These are phyloP conservation scores for Sturmia bella DNA, from an alignment of 2,888 invertebrate genomes.

Conservation along the genomic window DNA sequence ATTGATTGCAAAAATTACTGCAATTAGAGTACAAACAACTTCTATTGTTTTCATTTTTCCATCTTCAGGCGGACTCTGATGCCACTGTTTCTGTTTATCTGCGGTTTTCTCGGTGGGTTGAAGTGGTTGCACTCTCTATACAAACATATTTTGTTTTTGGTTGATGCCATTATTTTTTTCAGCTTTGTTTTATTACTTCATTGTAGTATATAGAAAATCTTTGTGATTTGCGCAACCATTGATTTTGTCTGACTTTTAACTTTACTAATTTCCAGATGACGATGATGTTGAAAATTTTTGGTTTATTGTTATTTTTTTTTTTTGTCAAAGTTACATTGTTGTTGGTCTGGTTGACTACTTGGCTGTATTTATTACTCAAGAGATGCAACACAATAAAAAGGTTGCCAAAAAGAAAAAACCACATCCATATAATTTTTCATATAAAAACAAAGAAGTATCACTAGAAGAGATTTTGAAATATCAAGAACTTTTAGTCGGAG, in stretches of 20 bases:
- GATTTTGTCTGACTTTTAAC: slow-evolving; percentile 26
- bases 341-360: not conserved
- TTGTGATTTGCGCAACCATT: slow-evolving; percentile 35
- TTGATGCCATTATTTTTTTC: slow-evolving; percentile 29
- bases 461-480: slow-evolving; percentile 6
- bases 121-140: slow-evolving; percentile 40
- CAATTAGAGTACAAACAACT: slow-evolving; percentile 21
- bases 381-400: slow-evolving; percentile 31
- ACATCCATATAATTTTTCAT: slow-evolving; percentile 38
- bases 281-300: slow-evolving; percentile 19
- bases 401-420: slow-evolving; percentile 30
- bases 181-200: slow-evolving; percentile 23
- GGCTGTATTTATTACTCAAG: slow-evolving; percentile 20
- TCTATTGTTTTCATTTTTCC: slow-evolving; percentile 33
- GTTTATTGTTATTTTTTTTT: slow-evolving; percentile 23
- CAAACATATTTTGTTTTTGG: slow-evolving; percentile 46
- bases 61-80: slow-evolving; percentile 13
- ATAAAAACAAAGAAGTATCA: slow-evolving; percentile 42
- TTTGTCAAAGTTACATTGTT: slow-evolving; percentile 17
- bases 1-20: slow-evolving; percentile 44
- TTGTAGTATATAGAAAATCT: slow-evolving; percentile 22
- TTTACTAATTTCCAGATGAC: slow-evolving; percentile 24
- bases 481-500: slow-evolving; percentile 7
- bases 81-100: slow-evolving; percentile 28
- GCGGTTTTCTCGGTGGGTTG: slow-evolving; percentile 20